A percentile compares a stretch with the other conserved stretches of the same genome.
Conservation (phyloP, 2,113 vertebrate genomes). For the Eira barbara region DNA sequence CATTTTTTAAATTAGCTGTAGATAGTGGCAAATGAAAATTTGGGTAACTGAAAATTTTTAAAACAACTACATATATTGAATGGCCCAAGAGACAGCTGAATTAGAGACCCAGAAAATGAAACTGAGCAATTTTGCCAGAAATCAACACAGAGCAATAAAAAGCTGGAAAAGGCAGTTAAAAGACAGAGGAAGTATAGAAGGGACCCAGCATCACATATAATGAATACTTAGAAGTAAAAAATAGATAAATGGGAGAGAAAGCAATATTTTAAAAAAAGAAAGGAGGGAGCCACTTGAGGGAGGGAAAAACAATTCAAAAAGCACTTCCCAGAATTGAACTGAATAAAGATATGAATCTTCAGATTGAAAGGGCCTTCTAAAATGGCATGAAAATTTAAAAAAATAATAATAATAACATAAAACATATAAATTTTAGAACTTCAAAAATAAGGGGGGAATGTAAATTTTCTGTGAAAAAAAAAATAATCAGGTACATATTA, state of each 20-base stretch:
- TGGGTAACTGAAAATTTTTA: not conserved
- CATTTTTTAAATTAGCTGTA: not conserved
- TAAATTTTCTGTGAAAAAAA: not conserved
- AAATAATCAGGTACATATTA: not conserved
- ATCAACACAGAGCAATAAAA: not conserved
- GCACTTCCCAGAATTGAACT: not conserved
- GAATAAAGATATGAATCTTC: not conserved
- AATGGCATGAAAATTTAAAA: not conserved
- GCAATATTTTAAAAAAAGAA: not conserved
- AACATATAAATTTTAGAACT: not conserved
- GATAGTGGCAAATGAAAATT: not conserved
- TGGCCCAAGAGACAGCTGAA: not conserved
- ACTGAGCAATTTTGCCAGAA: not conserved
- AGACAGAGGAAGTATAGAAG: not conserved
- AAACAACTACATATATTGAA: not conserved
- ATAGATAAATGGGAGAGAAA: not conserved
- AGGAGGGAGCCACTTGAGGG: not conserved
- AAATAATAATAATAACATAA: not conserved
- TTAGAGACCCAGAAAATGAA: not conserved
- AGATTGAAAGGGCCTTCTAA: not conserved
- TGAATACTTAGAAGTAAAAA: conserved; percentile 4
- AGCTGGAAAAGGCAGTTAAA: not conserved
- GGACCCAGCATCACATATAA: not conserved
- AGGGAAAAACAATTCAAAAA: not conserved
- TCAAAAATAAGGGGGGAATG: not conserved